Percentiles rank a stretch among this genome's conserved stretches.
Conservation (phyloP, 2,113 vertebrate species). For the Emberiza fucata region DNA sequence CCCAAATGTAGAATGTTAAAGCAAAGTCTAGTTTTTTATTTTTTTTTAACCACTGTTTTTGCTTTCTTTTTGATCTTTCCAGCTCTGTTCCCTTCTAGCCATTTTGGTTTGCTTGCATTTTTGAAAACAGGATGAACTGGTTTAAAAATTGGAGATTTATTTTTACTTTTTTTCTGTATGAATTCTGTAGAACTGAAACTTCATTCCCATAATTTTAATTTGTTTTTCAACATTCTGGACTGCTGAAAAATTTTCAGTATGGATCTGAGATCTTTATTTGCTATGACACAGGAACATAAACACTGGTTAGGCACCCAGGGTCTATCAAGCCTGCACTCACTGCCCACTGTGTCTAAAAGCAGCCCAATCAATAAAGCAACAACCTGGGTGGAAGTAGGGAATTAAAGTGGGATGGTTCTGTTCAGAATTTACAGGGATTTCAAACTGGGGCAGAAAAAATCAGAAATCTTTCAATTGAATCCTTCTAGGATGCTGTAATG, state of each 20-base stretch:
- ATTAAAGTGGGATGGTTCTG: not conserved
- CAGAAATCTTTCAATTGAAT: not conserved
- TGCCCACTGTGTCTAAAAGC: not conserved
- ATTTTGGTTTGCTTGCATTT: not conserved
- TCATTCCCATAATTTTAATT: not conserved
- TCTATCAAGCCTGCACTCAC: not conserved
- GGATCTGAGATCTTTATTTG: not conserved
- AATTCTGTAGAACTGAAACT: not conserved
- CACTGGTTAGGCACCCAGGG: not conserved
- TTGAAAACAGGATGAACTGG: not conserved
- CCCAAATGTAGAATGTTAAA: not conserved
- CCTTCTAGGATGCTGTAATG: not conserved
- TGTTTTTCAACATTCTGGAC: not conserved
- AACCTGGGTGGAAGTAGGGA: not conserved
- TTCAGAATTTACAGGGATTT: not conserved
- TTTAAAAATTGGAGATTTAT: not conserved
- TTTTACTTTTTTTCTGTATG: not conserved
- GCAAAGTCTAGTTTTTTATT: not conserved
- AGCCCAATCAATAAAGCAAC: not conserved
- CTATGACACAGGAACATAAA: not conserved
- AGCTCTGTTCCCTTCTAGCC: not conserved
- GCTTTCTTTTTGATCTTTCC: slow-evolving; percentile 1
- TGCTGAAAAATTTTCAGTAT: not conserved
- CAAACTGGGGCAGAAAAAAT: not conserved
- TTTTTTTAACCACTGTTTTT: not conserved